Percentiles rank a stretch among this genome's conserved stretches.
phyloP scores from a whole-genome alignment of 2,113 vertebrate species.

The Epinephelus fuscoguttatus region DNA sequence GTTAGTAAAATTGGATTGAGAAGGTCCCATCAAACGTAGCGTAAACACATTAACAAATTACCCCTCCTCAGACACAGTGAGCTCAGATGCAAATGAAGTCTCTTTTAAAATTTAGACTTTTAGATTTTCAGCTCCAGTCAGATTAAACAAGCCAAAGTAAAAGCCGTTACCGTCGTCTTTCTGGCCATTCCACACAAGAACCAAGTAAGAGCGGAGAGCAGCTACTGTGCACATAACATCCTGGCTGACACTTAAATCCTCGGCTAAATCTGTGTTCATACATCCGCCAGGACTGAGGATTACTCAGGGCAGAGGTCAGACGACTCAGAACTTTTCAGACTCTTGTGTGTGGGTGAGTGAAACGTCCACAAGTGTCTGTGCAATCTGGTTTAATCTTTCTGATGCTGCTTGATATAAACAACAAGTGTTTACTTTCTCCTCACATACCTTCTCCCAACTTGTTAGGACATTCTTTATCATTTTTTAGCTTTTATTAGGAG shows the following conservation, averaged over 20 bases:
- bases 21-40: background rate
- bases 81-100: background rate
- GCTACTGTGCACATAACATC: constrained; percentile 17
- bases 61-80: background rate
- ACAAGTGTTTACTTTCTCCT: background rate
- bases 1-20: background rate
- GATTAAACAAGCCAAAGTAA: background rate
- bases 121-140: background rate
- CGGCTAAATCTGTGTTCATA: constrained; percentile 71
- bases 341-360: constrained; percentile 1
- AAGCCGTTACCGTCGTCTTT: constrained; percentile 66
- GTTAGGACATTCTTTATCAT: background rate
- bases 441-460: too few relatives aligned
- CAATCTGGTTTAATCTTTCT: constrained; percentile 8
- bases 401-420: background rate
- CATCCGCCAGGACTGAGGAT: constrained; percentile 69
- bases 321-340: background rate
- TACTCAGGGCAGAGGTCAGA: constrained; percentile 68
- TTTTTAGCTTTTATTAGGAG: background rate
- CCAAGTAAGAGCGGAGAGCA: constrained; percentile 12
- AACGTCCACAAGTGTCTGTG: background rate
- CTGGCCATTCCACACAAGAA: constrained; percentile 65
- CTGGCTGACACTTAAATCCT: constrained; percentile 60
- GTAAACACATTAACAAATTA: constrained; percentile 3
- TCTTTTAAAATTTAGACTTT: background rate